A percentile compares a stretch with the other conserved stretches of the same genome.
Conservation (phyloP, 1,140 invertebrate genomes). For the Eriocheir sinensis region DNA sequence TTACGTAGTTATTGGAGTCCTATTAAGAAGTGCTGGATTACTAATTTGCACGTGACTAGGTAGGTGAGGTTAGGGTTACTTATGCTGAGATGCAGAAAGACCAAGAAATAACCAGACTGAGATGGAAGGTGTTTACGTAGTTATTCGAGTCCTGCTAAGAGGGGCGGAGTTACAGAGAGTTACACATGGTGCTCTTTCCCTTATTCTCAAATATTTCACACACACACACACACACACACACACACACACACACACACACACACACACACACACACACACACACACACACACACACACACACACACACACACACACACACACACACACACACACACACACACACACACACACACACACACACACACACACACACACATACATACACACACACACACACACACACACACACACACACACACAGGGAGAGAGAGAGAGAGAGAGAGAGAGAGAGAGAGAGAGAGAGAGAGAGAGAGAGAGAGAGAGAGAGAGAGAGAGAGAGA, state of each 20-base stretch:
- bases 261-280: conserved; percentile 41
- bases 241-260: conserved; percentile 35
- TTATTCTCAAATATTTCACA: no score
- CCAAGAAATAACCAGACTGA: no score
- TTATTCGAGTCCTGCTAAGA: neutral
- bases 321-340: neutral
- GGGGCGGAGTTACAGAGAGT: neutral
- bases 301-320: conserved; percentile 26
- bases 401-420: neutral
- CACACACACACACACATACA: neutral
- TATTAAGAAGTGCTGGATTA: no score
- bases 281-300: conserved; percentile 38
- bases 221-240: conserved; percentile 18
- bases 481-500: neutral
- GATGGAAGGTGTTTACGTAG: no score
- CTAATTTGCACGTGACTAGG: no score
- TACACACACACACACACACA: conserved; percentile 36
- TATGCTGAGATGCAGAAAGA: no score
- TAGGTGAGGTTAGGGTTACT: no score
- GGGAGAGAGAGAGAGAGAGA: conserved; percentile 37
- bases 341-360: neutral
- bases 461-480: no score
- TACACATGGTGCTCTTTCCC: neutral
- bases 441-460: conserved; percentile 43
- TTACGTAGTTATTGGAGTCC: no score